phyloP scores from a whole-genome alignment of 37 sponge, comb jelly and placozoan species.

The Halichondria panicea region DNA sequence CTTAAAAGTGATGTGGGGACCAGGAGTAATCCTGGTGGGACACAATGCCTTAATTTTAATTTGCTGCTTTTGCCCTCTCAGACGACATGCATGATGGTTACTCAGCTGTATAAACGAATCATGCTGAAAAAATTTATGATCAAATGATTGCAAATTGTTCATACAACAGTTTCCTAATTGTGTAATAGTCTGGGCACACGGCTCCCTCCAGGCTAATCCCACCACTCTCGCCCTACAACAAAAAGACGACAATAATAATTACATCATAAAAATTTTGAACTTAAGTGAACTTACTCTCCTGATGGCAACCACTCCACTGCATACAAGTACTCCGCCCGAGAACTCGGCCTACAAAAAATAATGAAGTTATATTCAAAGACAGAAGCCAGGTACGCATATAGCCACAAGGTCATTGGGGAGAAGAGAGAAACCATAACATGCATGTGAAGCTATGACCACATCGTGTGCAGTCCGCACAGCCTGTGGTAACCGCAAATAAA shows the following conservation, averaged over 20 bases:
- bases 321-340: slow-evolving; percentile 95
- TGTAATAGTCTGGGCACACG: slow-evolving; percentile 95
- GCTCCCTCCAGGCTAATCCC: slow-evolving; percentile 89
- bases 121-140: background rate
- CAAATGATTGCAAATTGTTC: slow-evolving; percentile 97
- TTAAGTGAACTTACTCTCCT: slow-evolving; percentile 57
- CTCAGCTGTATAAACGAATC: background rate
- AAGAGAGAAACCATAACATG: too few species aligned
- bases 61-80: too few species aligned
- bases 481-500: too few species aligned
- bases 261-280: background rate
- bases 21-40: too few species aligned
- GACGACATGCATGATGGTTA: too few species aligned
- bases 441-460: too few species aligned
- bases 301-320: slow-evolving; percentile 86
- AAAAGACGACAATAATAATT: background rate
- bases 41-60: too few species aligned
- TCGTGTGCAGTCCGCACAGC: too few species aligned
- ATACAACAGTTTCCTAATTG: slow-evolving; percentile 86
- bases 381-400: too few species aligned
- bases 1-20: too few species aligned
- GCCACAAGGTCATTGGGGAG: too few species aligned
- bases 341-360: slow-evolving; percentile 86
- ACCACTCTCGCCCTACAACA: slow-evolving; percentile 78
- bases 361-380: too few species aligned